phyloP scores from a whole-genome alignment of 2,888 invertebrate species.

The Volucella inanis region DNA sequence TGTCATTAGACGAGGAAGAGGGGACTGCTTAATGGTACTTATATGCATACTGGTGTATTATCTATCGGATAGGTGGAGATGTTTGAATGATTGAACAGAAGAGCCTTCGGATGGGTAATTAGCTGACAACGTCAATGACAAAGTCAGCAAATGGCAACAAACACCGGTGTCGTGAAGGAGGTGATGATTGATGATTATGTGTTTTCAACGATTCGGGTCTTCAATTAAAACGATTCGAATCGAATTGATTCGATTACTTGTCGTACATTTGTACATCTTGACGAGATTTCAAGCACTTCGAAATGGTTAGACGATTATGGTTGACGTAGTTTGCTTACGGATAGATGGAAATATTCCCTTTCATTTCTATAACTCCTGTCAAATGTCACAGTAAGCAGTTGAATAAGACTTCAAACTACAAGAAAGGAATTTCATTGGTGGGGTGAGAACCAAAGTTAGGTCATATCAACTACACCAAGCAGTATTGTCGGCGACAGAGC shows the following conservation, averaged over 20 bases:
- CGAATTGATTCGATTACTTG: background rate
- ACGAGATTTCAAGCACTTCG: background rate
- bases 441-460: background rate
- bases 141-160: background rate
- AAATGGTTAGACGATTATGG: background rate
- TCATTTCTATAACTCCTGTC: conserved; percentile 1
- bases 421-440: conserved; percentile 1
- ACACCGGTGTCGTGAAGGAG: background rate
- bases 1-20: conserved; percentile 1
- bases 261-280: background rate
- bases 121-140: conserved; percentile 8
- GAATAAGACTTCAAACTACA: conserved; percentile 8
- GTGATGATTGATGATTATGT: conserved; percentile 33
- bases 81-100: conserved; percentile 51
- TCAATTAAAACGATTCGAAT: too few species aligned
- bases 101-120: conserved; percentile 52
- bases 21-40: conserved; percentile 1
- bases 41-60: background rate
- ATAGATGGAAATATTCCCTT: background rate
- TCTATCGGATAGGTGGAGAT: conserved; percentile 24
- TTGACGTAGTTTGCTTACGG: background rate
- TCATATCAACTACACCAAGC: background rate
- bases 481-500: conserved; percentile 2
- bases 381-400: conserved; percentile 48
- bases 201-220: conserved; percentile 9